Evolutionary conservation across 2,113 vertebrate genomes (phyloP).

Genomic region (Clarias batrachus): DNA sequence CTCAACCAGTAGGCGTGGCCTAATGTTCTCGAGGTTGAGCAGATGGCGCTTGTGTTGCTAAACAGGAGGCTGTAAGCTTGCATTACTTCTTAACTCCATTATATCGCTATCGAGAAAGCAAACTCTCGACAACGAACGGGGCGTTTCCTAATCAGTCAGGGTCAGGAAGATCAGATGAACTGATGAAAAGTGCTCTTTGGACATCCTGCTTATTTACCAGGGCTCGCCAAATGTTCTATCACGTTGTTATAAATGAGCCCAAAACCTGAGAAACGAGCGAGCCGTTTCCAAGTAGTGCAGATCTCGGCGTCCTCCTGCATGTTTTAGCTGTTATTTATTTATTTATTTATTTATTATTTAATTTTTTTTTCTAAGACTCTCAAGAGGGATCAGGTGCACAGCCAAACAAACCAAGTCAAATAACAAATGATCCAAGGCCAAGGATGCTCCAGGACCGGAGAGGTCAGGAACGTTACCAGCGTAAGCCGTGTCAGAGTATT

Average conservation of each 20-base stretch:
- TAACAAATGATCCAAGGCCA: neutral
- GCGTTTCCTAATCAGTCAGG: neutral
- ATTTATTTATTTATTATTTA: too few relatives aligned
- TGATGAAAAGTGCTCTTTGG: neutral
- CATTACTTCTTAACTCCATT: neutral
- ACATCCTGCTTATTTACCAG: neutral
- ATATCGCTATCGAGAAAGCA: neutral
- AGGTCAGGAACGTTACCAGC: neutral
- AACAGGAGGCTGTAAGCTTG: neutral
- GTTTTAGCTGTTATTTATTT: neutral
- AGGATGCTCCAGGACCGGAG: neutral
- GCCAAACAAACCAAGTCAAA: neutral
- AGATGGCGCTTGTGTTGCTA: neutral
- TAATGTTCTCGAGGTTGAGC: neutral
- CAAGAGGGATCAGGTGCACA: neutral
- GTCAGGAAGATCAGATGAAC: neutral
- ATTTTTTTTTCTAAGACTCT: neutral
- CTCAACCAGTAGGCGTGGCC: neutral
- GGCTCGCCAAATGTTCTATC: neutral
- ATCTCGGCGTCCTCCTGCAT: neutral
- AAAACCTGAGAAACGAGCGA: neutral
- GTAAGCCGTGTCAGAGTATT: conserved; percentile 10
- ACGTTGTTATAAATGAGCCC: neutral
- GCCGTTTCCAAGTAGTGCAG: neutral
- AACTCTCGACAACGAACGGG: neutral